Base-by-base conservation (phyloP, 23 tunicate species). In the Ciona savignyi region DNA sequence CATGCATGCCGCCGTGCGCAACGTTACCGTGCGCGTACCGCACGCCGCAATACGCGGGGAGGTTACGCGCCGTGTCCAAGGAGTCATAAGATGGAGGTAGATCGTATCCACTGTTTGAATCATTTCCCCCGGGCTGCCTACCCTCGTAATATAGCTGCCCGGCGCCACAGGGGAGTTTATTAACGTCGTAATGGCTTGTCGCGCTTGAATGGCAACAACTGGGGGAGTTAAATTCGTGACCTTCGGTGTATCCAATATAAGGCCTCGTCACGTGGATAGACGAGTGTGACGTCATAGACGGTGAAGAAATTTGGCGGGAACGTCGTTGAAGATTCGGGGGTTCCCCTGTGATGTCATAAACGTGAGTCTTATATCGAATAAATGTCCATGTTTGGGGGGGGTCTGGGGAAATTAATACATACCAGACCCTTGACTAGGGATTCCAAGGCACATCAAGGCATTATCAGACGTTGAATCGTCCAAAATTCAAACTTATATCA, bases 51-150 rank as follows among this genome's bases (percentile, higher is more conserved):
- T 63, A 63, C 22, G 15, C 67, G 23, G 67, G 67, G 4, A 63
- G 22, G 22, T 63, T 23, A 11, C 67, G 56, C 9, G 56, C 9
- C 9, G 56, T 63, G 15, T 71, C 63, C 21, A 77, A 20, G 34
- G 63, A 65, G 27, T 77, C 81, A 33, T 77, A 77, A 35, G 81
- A 72, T 27, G 81, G 81, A 1, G 81, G 81, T 23, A 77, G 25
- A 51, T 77, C 81, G 2, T 6, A 21, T 3, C 70, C 70, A 21
- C 21, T 4, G n/a, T n/a, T n/a, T n/a, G n/a, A n/a, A n/a, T n/a
- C n/a, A n/a, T n/a, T n/a, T n/a, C n/a, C n/a, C n/a, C n/a, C n/a
- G n/a, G n/a, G n/a, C n/a, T n/a, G n/a, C n/a, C n/a, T n/a, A n/a
- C n/a, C n/a, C n/a, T n/a, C n/a, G n/a, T n/a, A n/a, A n/a, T n/a